Percentiles rank a stretch among this genome's conserved stretches.
These are phyloP conservation scores for Leptodactylus fallax DNA, from an alignment of 2,797 vertebrate genomes.

Conservation along the genomic window DNA sequence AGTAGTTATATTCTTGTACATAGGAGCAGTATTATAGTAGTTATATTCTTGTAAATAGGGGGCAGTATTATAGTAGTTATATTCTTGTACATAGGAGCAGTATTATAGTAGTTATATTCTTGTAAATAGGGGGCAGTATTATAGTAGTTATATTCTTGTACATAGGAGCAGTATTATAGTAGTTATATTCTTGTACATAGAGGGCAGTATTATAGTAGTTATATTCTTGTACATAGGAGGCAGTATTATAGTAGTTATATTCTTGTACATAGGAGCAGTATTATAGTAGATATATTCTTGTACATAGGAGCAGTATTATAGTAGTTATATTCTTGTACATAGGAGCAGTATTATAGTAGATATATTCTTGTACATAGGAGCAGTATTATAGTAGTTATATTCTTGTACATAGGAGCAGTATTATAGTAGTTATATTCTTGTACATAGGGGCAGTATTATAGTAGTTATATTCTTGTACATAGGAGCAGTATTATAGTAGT, in stretches of 20 bases:
- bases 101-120: not conserved
- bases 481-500: constrained; percentile 1
- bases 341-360: not conserved
- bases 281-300: constrained; percentile 1
- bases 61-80: not conserved
- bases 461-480: constrained; percentile 4
- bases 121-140: not conserved
- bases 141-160: constrained; percentile 16
- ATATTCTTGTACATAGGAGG: constrained; percentile 4
- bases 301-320: not conserved
- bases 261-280: constrained; percentile 3
- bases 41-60: not conserved
- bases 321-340: not conserved
- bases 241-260: constrained; percentile 5
- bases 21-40: not conserved
- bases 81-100: not conserved
- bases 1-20: no score
- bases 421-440: constrained; percentile 4
- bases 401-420: not conserved
- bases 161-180: constrained; percentile 5
- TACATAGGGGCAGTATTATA: not conserved
- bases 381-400: not conserved
- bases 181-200: constrained; percentile 13
- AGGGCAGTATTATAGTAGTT: not conserved
- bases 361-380: not conserved